Evolutionary conservation across 2,113 vertebrate genomes (phyloP).

Genomic region (Ochotona princeps): DNA sequence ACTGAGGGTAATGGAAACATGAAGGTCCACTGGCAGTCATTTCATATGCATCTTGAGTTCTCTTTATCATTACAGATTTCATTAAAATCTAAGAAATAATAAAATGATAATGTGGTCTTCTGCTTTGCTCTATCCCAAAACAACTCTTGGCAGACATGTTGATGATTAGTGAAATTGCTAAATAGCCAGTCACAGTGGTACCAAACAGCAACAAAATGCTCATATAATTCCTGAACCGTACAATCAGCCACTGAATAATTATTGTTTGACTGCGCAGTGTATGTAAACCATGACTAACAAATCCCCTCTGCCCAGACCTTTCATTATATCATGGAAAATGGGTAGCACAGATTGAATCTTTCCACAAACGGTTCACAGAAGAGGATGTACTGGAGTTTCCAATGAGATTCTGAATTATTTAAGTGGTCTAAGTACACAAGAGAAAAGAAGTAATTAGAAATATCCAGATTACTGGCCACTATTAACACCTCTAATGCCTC

Average conservation of each 20-base stretch:
- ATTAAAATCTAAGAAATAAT: background rate
- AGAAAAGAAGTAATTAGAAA: conserved; percentile 36
- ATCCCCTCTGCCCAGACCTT: conserved; percentile 22
- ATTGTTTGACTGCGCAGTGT: background rate
- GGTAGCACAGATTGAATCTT: background rate
- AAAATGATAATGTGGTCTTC: background rate
- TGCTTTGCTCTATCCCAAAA: background rate
- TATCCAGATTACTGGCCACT: background rate
- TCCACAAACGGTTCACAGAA: conserved; percentile 9
- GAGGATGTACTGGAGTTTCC: background rate
- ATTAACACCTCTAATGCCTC: background rate
- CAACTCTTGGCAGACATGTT: background rate
- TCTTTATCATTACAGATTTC: background rate
- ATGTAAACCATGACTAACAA: conserved; percentile 26
- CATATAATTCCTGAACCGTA: background rate
- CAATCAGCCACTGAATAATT: conserved; percentile 3
- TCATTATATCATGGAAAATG: background rate
- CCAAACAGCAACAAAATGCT: background rate
- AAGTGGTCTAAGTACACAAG: conserved; percentile 11
- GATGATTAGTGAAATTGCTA: background rate
- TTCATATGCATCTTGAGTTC: background rate
- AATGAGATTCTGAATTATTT: background rate
- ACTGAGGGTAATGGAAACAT: background rate
- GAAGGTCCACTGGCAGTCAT: background rate
- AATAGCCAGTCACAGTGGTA: background rate